Evolutionary conservation across 2,888 invertebrate genomes (phyloP).

Genomic region (Calliphora vomitoria): DNA sequence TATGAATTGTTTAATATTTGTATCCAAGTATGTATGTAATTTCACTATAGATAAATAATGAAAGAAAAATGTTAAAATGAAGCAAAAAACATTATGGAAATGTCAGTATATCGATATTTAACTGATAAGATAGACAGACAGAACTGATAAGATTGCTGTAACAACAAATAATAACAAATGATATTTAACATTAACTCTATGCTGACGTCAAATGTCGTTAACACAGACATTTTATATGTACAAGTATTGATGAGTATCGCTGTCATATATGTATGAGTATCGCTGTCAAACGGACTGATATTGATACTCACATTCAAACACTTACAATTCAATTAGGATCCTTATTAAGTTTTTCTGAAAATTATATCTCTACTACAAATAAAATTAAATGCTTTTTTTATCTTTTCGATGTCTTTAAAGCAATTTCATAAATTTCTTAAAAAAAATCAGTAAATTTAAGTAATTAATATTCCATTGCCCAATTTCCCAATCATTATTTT

Average conservation of each 20-base stretch:
- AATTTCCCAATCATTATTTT: too few species aligned
- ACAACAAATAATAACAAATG: constrained; percentile 40
- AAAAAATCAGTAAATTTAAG: too few species aligned
- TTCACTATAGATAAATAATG: constrained; percentile 36
- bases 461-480: too few species aligned
- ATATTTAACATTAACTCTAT: constrained; percentile 45
- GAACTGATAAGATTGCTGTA: constrained; percentile 59
- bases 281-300: background rate
- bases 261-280: too few species aligned
- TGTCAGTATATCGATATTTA: constrained; percentile 59
- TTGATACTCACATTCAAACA: background rate
- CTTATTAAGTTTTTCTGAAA: too few species aligned
- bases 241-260: background rate
- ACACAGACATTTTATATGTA: background rate
- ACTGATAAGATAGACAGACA: constrained; percentile 65
- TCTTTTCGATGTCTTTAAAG: too few species aligned
- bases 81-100: constrained; percentile 48
- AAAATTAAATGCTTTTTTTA: too few species aligned
- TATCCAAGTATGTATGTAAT: constrained; percentile 1
- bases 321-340: background rate
- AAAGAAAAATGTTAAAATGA: constrained; percentile 18
- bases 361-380: too few species aligned
- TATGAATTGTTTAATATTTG: constrained; percentile 28
- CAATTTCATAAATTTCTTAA: too few species aligned
- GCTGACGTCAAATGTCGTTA: constrained; percentile 57